Base-by-base conservation (phyloP, 2,797 vertebrate species). In the Capromys pilorides region DNA sequence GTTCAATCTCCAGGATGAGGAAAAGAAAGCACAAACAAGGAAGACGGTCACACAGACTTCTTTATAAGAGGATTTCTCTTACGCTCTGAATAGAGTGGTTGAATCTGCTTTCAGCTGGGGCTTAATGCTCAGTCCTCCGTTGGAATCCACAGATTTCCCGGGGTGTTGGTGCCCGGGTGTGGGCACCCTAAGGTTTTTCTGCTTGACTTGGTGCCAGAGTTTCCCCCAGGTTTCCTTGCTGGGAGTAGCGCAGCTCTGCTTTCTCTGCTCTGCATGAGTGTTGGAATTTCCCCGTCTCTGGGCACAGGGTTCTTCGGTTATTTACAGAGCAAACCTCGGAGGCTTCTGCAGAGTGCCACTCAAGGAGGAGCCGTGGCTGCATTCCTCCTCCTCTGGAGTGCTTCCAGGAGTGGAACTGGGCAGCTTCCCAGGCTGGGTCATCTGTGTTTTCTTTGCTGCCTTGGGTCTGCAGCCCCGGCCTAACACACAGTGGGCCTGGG, bases 281-380 rank as follows among this genome's bases (percentile, higher is more conserved):
- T 51, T 93, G 59, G 33, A n/a, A 39, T 88, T 95, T 93, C 28
- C 61, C 0, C 66, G 21, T 92, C 81, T 94, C 79, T 78, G 28
- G 78, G 79, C 62, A 67, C 54, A 78, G 88, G 19, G 49, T 54
- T 78, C n/a, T 51, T 54, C 57, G 28, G 54, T 77, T 67, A n/a
- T 88, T 51, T 75, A 66, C 61, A 71, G 36, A 18, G 28, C 73
- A 79, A 92, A 90, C 78, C 77, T 69, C 59, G 2, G 36, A 85
- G 95, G 77, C 28, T 77, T 6, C 49, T 88, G 84, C 64, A 85
- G 66, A 90, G 69, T 64, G 24, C 45, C 2, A 6, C 45, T 24
- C 33, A 45, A 49, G 36, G 41, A 77, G 71, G 86, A 82, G 39
- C 73, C 71, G 57, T 66, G 62, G 26, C 39, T 90, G 57, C 66